phyloP scores from a whole-genome alignment of 2,888 invertebrate genomes.

The Tortricodes alternella region DNA sequence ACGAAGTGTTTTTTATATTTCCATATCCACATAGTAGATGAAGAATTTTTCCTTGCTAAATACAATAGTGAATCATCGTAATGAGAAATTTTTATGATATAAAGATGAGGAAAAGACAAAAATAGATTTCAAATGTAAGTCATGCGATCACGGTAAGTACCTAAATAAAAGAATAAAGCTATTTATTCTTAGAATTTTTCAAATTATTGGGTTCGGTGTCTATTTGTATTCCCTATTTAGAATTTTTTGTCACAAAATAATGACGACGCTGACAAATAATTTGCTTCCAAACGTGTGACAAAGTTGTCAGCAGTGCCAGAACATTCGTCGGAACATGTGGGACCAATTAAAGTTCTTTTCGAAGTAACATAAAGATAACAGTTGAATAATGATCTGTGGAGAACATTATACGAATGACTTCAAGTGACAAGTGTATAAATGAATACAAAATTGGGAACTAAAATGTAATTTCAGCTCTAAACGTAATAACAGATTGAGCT shows the following conservation, averaged over 20 bases:
- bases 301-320: slow-evolving; percentile 58
- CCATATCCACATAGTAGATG: too few species aligned
- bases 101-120: too few species aligned
- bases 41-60: too few species aligned
- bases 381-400: slow-evolving; percentile 75
- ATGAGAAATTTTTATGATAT: too few species aligned
- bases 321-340: slow-evolving; percentile 71
- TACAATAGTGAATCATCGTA: too few species aligned
- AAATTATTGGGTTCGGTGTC: too few species aligned
- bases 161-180: too few species aligned
- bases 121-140: too few species aligned
- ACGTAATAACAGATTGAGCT: slow-evolving; percentile 5
- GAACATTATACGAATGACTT: slow-evolving; percentile 73
- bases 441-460: slow-evolving; percentile 30
- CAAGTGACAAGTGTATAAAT: slow-evolving; percentile 62
- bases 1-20: slow-evolving; percentile 34
- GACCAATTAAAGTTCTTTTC: slow-evolving; percentile 77
- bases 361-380: slow-evolving; percentile 74
- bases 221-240: neutral
- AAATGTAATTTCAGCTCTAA: slow-evolving; percentile 2
- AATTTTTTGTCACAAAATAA: neutral
- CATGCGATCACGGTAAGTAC: too few species aligned
- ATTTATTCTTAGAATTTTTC: too few species aligned
- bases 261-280: slow-evolving; percentile 25
- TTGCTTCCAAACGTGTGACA: slow-evolving; percentile 51